Base-by-base conservation (phyloP, 2,888 invertebrate genomes). In the Thera britannica region DNA sequence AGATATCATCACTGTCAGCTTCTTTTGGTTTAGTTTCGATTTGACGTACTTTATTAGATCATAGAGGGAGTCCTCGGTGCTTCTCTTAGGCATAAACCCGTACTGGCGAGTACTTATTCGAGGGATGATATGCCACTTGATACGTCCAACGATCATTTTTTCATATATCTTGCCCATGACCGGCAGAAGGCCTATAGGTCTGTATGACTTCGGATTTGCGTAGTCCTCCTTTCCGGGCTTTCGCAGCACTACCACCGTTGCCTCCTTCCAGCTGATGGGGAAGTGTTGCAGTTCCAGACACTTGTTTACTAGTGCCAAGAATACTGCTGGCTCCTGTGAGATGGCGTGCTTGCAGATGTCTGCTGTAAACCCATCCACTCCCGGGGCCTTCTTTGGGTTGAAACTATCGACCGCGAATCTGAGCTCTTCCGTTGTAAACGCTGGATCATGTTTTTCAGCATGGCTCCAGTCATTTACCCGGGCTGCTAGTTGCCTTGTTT, bases 111-210 rank as follows among this genome's bases (percentile, higher is more conserved):
- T 8, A 23, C 58, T 58, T 3, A 62, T 44, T 2, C 35, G 2
- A 1, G 61, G 68, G 6, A 60, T 2, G 3, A 61, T 3, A 36
- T 68, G 62, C 68, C 58, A 54, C 12, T 54, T 58, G 0, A 64
- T 34, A 1, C 64, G 41, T 0, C 46, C n/a, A 1, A 64, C n/a
- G 7, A 54, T 2, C 64, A 58, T 52, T 9, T 64, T 64, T 12
- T 64, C 58, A 1, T 69, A 23, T 0, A 75, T 58, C 44, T 74
- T 70, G 7, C 72, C 74, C 2, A 79, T 48, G 0, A 77, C 67
- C 0, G 76, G 70, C 55, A 79, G 67, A 0, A 77, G 62, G 0
- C 77, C 77, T 7, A 78, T 76, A 0, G 75, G 76, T 49, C 75
- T 58, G n/a, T 74, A 76, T 0, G 74, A 69, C 44, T 75, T 78